These are phyloP conservation scores for Hyperoodon ampullatus DNA, from an alignment of 2,113 vertebrate genomes.

Conservation along the genomic window DNA sequence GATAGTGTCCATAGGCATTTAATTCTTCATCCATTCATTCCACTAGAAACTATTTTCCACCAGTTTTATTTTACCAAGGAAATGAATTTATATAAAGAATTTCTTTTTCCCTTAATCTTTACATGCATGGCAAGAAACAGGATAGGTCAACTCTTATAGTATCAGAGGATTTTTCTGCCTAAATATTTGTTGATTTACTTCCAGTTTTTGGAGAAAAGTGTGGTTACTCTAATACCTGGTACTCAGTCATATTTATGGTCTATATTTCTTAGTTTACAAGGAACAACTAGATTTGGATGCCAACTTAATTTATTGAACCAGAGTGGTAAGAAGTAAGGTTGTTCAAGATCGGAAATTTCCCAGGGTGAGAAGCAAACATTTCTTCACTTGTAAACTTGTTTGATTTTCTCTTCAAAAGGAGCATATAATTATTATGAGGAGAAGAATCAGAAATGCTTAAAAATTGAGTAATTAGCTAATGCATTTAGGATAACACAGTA, in stretches of 20 bases:
- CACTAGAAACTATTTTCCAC: background rate
- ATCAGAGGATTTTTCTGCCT: background rate
- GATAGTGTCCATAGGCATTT: background rate
- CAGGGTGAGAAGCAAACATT: background rate
- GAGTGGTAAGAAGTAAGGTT: background rate
- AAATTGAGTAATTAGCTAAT: background rate
- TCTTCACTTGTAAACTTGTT: background rate
- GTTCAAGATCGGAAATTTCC: background rate
- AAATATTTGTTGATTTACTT: background rate
- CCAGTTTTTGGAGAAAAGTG: background rate
- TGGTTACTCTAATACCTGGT: background rate
- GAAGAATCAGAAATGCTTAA: background rate
- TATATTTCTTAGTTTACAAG: background rate
- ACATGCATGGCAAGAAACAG: background rate
- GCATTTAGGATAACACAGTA: background rate
- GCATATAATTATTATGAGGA: background rate
- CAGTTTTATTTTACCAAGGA: background rate
- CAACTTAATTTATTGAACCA: background rate
- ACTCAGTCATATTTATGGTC: background rate
- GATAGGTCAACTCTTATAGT: background rate
- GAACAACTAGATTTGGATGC: background rate
- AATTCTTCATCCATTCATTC: background rate
- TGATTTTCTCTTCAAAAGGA: background rate
- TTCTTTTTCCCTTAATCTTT: background rate
- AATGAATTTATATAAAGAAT: background rate